phyloP scores from a whole-genome alignment of 2,888 invertebrate genomes.

The Nomada lathburiana region DNA sequence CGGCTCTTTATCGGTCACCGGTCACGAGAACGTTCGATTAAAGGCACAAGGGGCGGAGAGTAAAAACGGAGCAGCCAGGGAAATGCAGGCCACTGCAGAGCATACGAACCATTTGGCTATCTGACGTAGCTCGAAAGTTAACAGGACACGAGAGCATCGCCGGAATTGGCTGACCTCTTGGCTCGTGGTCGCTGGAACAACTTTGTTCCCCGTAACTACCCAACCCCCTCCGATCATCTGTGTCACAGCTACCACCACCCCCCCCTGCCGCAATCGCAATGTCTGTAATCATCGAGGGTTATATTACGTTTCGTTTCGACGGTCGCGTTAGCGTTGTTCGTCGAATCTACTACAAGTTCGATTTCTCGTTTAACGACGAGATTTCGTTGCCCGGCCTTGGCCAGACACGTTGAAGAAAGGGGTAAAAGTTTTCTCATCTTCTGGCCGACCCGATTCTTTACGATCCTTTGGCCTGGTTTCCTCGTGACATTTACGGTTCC shows the following conservation, averaged over 20 bases:
- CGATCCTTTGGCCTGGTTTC: conserved; percentile 46
- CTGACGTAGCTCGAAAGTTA: conserved; percentile 61
- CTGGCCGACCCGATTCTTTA: conserved; percentile 53
- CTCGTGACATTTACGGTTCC: conserved; percentile 16
- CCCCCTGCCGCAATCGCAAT: not conserved
- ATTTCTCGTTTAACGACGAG: conserved; percentile 53
- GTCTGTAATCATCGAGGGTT: conserved; percentile 3
- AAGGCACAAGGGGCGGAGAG: not conserved
- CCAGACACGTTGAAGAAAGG: conserved; percentile 38
- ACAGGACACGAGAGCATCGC: conserved; percentile 55
- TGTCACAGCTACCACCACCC: conserved; percentile 42
- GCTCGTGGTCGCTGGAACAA: conserved; percentile 55
- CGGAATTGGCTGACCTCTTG: conserved; percentile 62
- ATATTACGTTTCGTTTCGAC: conserved; percentile 53
- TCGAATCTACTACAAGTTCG: conserved; percentile 31
- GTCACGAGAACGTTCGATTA: conserved; percentile 27
- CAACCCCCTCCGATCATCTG: not conserved
- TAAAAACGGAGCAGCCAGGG: conserved; percentile 26
- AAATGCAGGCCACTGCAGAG: conserved; percentile 47
- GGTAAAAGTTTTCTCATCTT: conserved; percentile 55
- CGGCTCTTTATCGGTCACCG: conserved; percentile 29
- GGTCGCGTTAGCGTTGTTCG: not conserved
- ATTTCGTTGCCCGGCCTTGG: conserved; percentile 34
- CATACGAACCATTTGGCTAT: conserved; percentile 46
- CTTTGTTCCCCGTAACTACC: conserved; percentile 46